Conservation (phyloP, 1,140 invertebrate species). For the Halictus rubicundus region DNA sequence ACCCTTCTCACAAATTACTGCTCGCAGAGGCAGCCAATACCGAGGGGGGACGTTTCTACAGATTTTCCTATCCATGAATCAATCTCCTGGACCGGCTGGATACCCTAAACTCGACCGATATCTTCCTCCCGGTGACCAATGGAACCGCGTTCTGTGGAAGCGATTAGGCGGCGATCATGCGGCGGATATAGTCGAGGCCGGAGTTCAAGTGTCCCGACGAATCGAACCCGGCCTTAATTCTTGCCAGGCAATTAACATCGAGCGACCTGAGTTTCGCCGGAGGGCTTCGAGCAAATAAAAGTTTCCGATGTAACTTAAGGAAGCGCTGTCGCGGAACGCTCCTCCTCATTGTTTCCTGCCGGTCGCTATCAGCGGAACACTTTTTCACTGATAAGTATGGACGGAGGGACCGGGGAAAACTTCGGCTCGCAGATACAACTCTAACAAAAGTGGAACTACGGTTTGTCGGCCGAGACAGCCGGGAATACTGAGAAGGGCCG, state of each 20-base stretch:
- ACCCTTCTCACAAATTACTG: conserved; percentile 53
- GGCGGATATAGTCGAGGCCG: not conserved
- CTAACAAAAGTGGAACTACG: not conserved
- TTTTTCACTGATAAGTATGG: conserved; percentile 13
- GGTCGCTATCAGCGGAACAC: not conserved
- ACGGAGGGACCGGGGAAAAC: not conserved
- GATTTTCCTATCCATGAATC: conserved; percentile 59
- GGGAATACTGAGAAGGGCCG: not conserved
- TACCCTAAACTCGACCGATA: conserved; percentile 14
- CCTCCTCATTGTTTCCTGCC: conserved; percentile 4
- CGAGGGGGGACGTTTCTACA: conserved; percentile 36
- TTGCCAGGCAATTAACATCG: not conserved
- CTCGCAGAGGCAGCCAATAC: conserved; percentile 21
- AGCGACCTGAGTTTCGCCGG: not conserved
- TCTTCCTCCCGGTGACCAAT: conserved; percentile 13
- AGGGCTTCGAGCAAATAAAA: not conserved
- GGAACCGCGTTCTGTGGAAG: not conserved
- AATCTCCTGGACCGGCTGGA: conserved; percentile 23
- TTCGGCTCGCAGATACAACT: conserved; percentile 4
- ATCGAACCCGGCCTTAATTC: not conserved
- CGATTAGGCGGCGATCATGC: not conserved
- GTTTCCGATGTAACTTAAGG: not conserved
- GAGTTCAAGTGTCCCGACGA: not conserved
- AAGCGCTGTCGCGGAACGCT: not conserved
- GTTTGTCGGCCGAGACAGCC: not conserved